These are phyloP conservation scores for Channa argus DNA, from an alignment of 2,113 vertebrate genomes.

Conservation along the genomic window DNA sequence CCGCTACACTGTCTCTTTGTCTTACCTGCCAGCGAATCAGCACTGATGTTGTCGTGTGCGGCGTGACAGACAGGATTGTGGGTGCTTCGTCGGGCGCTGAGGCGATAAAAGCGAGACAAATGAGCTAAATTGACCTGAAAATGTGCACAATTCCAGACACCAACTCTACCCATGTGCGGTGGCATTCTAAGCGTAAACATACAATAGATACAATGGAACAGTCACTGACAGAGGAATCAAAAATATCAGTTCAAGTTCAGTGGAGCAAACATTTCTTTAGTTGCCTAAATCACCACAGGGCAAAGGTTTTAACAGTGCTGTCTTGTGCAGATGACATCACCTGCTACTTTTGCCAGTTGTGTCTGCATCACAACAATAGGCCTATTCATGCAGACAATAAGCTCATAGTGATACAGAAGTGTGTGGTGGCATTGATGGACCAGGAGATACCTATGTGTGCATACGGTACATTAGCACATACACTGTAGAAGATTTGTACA, in stretches of 20 bases:
- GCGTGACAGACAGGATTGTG: constrained; percentile 90
- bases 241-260: constrained; percentile 35
- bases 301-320: constrained; percentile 23
- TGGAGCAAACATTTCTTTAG: constrained; percentile 10
- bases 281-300: constrained; percentile 4
- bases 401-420: not conserved
- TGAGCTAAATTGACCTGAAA: constrained; percentile 64
- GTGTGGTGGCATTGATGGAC: too few species aligned
- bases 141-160: constrained; percentile 39
- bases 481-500: too few species aligned
- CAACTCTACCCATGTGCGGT: constrained; percentile 32
- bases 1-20: not conserved
- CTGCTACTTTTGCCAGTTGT: constrained; percentile 32
- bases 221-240: constrained; percentile 29
- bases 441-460: too few species aligned
- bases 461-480: too few species aligned
- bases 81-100: constrained; percentile 93
- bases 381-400: constrained; percentile 18
- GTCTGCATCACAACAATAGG: constrained; percentile 24
- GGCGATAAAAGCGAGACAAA: constrained; percentile 45
- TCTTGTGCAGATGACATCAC: constrained; percentile 64
- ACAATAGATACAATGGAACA: constrained; percentile 30
- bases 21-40: constrained; percentile 96
- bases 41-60: constrained; percentile 95
- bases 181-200: constrained; percentile 66